A percentile compares a stretch with the other conserved stretches of the same genome.
phyloP scores from a whole-genome alignment of 2,113 vertebrate species.

The Lamprotornis superbus region DNA sequence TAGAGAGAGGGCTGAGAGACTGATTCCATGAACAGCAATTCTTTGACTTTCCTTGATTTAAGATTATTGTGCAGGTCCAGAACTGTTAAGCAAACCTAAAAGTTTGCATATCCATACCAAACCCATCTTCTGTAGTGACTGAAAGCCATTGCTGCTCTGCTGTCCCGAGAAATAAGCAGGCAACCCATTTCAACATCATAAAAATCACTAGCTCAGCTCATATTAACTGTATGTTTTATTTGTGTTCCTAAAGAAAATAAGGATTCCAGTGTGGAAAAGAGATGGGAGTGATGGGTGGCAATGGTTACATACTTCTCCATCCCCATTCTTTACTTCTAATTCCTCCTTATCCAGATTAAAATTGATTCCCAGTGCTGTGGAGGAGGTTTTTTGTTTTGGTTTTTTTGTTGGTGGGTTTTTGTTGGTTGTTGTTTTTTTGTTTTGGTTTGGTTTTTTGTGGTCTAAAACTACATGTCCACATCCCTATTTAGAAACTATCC shows the following conservation, averaged over 20 bases:
- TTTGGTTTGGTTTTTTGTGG: background rate
- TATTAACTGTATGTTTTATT: background rate
- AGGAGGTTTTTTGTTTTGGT: background rate
- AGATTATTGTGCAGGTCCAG: background rate
- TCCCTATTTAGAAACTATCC: background rate
- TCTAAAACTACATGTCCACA: background rate
- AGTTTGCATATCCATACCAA: background rate
- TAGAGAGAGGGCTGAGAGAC: background rate
- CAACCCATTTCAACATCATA: background rate
- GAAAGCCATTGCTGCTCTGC: background rate
- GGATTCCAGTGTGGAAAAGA: background rate
- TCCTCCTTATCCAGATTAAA: background rate
- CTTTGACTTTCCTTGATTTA: background rate
- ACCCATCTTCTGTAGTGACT: background rate
- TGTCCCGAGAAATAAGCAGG: background rate
- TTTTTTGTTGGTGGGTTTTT: too few species aligned
- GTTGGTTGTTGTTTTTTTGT: too few species aligned
- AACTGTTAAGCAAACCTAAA: background rate
- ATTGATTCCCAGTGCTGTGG: background rate
- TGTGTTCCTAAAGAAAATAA: background rate
- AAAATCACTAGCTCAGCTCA: background rate
- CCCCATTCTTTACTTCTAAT: background rate
- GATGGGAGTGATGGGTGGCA: fast-evolving
- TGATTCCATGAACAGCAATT: background rate
- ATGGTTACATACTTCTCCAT: background rate